A percentile compares a stretch with the other conserved stretches of the same genome.
Conservation (phyloP, 1,140 invertebrate species). For the Triops cancriformis region DNA sequence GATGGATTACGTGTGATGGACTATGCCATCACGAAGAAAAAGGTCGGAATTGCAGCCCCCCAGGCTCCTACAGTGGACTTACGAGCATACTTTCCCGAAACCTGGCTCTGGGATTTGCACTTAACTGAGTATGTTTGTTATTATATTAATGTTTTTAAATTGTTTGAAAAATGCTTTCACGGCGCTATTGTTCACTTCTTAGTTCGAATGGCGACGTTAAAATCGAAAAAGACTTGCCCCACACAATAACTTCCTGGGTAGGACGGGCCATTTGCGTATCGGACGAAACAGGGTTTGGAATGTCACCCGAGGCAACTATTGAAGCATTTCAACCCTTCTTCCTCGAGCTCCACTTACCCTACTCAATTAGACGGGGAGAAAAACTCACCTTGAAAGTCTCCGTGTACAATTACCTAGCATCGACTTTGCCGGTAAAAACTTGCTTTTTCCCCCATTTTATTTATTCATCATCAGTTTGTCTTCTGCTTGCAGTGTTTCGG, state of each 20-base stretch:
- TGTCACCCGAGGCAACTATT: slow-evolving; percentile 48
- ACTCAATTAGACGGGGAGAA: slow-evolving; percentile 60
- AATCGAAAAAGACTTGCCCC: slow-evolving; percentile 50
- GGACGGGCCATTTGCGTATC: slow-evolving; percentile 59
- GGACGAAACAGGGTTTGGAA: slow-evolving; percentile 51
- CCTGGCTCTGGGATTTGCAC: slow-evolving; percentile 56
- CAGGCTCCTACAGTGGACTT: slow-evolving; percentile 34
- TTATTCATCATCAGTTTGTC: neutral
- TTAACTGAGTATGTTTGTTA: slow-evolving; percentile 34
- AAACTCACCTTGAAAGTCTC: slow-evolving; percentile 53
- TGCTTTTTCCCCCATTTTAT: neutral
- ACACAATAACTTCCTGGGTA: slow-evolving; percentile 66
- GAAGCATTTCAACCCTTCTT: slow-evolving; percentile 65
- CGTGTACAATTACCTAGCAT: slow-evolving; percentile 23
- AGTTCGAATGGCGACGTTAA: slow-evolving; percentile 46
- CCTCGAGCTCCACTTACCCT: slow-evolving; percentile 57
- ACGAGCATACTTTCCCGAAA: slow-evolving; percentile 56
- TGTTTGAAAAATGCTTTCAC: neutral
- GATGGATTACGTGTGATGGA: too few species aligned
- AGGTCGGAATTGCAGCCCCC: neutral
- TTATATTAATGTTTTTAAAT: too few species aligned
- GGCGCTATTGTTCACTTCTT: slow-evolving; percentile 31
- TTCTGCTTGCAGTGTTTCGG: too few species aligned
- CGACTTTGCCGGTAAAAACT: slow-evolving; percentile 39
- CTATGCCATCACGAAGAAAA: too few species aligned